Evolutionary conservation across 1,140 invertebrate species (phyloP).

Genomic region (Lepeophtheirus salmonis): DNA sequence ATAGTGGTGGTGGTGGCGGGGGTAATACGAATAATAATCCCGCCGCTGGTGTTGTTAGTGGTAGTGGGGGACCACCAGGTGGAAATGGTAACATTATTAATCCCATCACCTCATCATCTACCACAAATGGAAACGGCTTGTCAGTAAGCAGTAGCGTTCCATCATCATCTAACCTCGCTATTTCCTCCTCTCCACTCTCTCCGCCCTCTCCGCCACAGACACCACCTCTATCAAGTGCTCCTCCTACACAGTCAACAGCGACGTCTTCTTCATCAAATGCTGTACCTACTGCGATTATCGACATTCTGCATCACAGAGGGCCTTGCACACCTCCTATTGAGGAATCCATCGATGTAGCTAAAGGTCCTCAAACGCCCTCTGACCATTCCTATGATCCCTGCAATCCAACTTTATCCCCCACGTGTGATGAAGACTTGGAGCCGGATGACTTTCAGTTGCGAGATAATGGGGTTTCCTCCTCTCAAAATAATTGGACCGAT

Average conservation of each 20-base stretch:
- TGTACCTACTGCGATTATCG: not conserved
- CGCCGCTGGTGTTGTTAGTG: not conserved
- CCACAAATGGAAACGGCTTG: not conserved
- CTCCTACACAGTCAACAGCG: not conserved
- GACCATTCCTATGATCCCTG: slow-evolving; percentile 15
- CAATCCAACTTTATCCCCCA: slow-evolving; percentile 8
- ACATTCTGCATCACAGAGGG: slow-evolving; percentile 5
- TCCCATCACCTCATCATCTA: not conserved
- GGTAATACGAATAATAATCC: not conserved
- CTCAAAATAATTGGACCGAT: slow-evolving; percentile 1
- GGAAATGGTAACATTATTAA: not conserved
- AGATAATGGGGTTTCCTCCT: not conserved
- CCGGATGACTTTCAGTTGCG: not conserved
- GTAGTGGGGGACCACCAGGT: not conserved
- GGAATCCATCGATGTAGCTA: not conserved
- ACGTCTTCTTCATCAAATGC: not conserved
- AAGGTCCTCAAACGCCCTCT: slow-evolving; percentile 9
- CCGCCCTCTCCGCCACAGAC: not conserved
- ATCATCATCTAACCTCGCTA: not conserved
- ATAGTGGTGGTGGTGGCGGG: no score
- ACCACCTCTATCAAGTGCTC: not conserved
- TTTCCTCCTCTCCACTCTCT: not conserved
- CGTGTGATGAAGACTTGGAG: no score
- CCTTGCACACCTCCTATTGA: slow-evolving; percentile 9
- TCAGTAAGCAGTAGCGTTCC: not conserved